Evolutionary conservation across 2,113 vertebrate genomes (phyloP).

Genomic region (Brevimyrus niger): DNA sequence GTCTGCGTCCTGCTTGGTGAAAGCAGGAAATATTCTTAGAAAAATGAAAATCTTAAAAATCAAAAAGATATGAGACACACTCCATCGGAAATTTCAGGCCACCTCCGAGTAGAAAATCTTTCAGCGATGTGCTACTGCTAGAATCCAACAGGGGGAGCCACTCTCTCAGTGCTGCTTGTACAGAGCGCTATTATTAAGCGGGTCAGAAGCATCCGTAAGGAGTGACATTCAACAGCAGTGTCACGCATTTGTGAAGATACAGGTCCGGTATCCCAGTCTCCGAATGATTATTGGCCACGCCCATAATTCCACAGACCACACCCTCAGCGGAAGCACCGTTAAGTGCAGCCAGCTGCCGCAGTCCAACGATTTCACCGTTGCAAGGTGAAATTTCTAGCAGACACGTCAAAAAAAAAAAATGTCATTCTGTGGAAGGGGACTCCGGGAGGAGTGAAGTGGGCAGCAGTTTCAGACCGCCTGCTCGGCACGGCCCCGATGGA

Average conservation of each 20-base stretch:
- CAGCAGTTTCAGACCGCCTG: not conserved
- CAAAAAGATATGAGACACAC: not conserved
- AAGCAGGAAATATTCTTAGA: not conserved
- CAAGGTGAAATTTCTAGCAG: not conserved
- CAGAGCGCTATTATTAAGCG: not conserved
- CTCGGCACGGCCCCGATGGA: not conserved
- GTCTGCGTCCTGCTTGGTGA: not conserved
- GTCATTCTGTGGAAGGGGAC: not conserved
- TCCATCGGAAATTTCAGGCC: not conserved
- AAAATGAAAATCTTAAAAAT: not conserved
- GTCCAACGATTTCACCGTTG: not conserved
- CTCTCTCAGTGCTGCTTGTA: not conserved
- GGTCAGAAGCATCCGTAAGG: not conserved
- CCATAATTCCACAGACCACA: not conserved
- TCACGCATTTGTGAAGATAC: not conserved
- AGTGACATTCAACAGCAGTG: not conserved
- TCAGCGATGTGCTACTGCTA: not conserved
- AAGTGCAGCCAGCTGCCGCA: not conserved
- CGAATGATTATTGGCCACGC: not conserved
- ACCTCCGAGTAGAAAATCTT: not conserved
- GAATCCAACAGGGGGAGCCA: constrained; percentile 1
- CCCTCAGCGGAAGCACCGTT: not conserved
- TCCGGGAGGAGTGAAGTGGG: too few species aligned
- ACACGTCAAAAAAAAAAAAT: not conserved
- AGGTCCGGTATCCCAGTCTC: not conserved